phyloP scores from a whole-genome alignment of 2,113 vertebrate genomes.

The Chiloscyllium plagiosum region DNA sequence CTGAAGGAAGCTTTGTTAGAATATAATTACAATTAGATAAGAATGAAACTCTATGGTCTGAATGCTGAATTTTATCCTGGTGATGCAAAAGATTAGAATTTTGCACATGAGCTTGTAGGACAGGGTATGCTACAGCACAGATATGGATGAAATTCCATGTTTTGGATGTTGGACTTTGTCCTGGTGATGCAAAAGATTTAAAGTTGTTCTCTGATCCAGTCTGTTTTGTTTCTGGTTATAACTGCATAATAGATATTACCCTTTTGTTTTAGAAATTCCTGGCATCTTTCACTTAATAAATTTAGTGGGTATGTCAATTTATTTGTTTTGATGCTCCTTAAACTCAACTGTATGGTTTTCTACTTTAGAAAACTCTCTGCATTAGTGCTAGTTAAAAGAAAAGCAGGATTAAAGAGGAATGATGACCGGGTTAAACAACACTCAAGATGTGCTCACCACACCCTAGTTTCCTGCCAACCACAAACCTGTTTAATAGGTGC shows the following conservation, averaged over 20 bases:
- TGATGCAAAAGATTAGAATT: background rate
- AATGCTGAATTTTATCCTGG: background rate
- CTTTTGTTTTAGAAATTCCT: background rate
- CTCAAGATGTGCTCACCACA: background rate
- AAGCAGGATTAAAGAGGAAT: background rate
- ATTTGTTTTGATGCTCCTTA: background rate
- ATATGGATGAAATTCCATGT: background rate
- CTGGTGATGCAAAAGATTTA: background rate
- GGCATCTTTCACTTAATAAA: background rate
- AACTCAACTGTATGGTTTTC: background rate
- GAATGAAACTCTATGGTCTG: background rate
- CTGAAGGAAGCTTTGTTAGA: background rate
- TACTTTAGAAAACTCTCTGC: background rate
- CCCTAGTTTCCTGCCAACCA: background rate
- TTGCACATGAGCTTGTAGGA: no score
- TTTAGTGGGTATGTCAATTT: background rate
- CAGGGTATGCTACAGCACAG: no score
- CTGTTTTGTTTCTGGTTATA: background rate
- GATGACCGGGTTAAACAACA: background rate
- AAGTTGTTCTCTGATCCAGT: background rate
- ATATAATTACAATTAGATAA: background rate
- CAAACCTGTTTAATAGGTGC: background rate
- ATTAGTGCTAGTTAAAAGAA: background rate
- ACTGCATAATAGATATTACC: background rate
- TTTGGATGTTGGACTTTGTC: background rate